phyloP scores from a whole-genome alignment of 2,888 invertebrate genomes.

The Acanthacorydalis orientalis region DNA sequence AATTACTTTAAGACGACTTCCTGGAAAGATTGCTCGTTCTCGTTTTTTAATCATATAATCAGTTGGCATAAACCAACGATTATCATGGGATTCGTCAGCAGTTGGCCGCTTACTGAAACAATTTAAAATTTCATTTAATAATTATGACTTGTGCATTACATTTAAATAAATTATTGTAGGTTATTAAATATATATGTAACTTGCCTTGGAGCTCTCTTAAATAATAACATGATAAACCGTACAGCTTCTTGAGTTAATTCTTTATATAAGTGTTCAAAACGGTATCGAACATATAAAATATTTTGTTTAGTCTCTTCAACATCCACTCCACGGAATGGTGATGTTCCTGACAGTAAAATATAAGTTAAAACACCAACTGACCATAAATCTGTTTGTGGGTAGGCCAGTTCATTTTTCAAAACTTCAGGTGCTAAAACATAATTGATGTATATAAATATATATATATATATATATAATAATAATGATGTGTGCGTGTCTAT shows the following conservation, averaged over 20 bases:
- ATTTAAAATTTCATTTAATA: constrained; percentile 4
- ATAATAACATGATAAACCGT: constrained; percentile 85
- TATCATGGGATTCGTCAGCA: constrained; percentile 88
- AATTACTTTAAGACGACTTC: constrained; percentile 59
- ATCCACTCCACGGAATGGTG: constrained; percentile 75
- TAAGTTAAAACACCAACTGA: constrained; percentile 84
- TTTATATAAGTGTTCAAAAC: constrained; percentile 86
- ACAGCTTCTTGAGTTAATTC: constrained; percentile 88
- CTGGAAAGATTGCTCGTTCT: constrained; percentile 73
- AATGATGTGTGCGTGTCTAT: not conserved
- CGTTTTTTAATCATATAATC: constrained; percentile 88
- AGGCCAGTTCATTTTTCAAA: constrained; percentile 70
- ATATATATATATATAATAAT: not conserved
- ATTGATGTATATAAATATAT: not conserved
- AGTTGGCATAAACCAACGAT: constrained; percentile 85
- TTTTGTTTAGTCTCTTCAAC: constrained; percentile 79
- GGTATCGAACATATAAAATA: constrained; percentile 78
- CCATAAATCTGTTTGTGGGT: constrained; percentile 91
- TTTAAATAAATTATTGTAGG: not conserved
- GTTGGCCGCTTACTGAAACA: constrained; percentile 73
- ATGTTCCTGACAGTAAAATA: constrained; percentile 78
- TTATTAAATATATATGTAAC: constrained; percentile 13
- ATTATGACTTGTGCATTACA: not conserved
- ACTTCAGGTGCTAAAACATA: constrained; percentile 64
- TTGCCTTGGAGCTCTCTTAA: constrained; percentile 85